Evolutionary conservation across 2,888 invertebrate species (phyloP).

Genomic region (Drymonia ruficornis): DNA sequence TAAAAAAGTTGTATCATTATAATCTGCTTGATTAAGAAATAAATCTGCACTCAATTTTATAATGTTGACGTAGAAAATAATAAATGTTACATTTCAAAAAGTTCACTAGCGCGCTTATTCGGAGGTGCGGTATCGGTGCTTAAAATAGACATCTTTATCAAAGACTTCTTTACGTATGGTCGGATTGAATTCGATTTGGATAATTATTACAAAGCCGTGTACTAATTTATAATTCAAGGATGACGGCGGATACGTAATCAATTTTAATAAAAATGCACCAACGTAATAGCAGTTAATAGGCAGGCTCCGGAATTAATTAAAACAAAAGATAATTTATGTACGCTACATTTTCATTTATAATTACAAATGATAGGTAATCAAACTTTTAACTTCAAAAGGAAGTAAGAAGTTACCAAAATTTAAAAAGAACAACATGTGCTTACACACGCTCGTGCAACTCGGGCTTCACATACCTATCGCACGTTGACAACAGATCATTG

Average conservation of each 20-base stretch:
- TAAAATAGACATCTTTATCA: constrained; percentile 75
- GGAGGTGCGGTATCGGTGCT: constrained; percentile 29
- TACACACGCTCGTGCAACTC: constrained; percentile 9
- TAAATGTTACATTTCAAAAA: constrained; percentile 21
- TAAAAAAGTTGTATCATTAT: not conserved
- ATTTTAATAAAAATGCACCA: constrained; percentile 39
- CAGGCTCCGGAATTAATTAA: constrained; percentile 31
- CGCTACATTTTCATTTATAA: constrained; percentile 27
- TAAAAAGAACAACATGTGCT: not conserved
- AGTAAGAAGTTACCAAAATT: not conserved
- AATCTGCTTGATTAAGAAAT: not conserved
- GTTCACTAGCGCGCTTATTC: constrained; percentile 50
- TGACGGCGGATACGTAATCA: constrained; percentile 42
- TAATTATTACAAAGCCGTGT: constrained; percentile 51
- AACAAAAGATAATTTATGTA: constrained; percentile 40
- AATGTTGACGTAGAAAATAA: not conserved
- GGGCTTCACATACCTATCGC: no score
- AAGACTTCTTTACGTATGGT: constrained; percentile 59
- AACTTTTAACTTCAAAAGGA: constrained; percentile 12
- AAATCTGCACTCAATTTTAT: not conserved
- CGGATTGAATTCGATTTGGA: constrained; percentile 60
- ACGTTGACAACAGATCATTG: constrained; percentile 31
- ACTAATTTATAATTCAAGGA: constrained; percentile 54
- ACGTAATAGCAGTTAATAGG: constrained; percentile 32
- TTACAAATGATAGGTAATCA: constrained; percentile 28